Evolutionary conservation across 2,113 vertebrate genomes (phyloP), one percentile per base, ranked within the genome.

Genomic region (Mionectes macconnelli): DNA sequence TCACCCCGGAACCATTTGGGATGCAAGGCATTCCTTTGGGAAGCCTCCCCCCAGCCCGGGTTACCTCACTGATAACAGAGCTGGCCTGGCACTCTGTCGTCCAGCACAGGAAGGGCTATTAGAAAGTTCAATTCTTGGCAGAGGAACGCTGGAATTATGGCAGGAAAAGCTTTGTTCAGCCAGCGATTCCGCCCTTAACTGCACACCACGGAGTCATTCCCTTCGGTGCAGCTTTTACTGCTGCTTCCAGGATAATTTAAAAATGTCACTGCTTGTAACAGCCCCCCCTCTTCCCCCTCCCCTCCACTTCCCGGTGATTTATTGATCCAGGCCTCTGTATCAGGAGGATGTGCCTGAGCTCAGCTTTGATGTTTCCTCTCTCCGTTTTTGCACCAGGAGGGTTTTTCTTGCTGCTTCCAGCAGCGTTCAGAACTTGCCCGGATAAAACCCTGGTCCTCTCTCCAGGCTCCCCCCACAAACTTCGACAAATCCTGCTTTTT

Each of bases 261-360:
- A 75, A 30, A 28, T 3, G 40, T 53, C 90, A 14, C 70, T 25
- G 21, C 14, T 15, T 9, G 18, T 33, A 74, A 69, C 62, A 8
- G 3, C 12, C 33, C 10, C 31, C 24, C 3, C 4, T 11, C 6
- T n/a, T n/a, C 11, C 5, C 3, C 4, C 13, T 4, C 9, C 5
- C 45, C 20, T 11, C 45, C 23, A 14, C 7, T 49, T 53, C 22
- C 24, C 55, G 33, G 17, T 0, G 9, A 66, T 64, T 53, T 86
- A 50, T 37, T 28, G 56, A 27, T 9, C 14, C 42, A 37, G 81
- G 24, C 10, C 75, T 69, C 37, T 45, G 57, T 13, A 56, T 37
- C 66, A n/a, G 77, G 47, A 40, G 17, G 37, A 79, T 6, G 62
- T 9, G 19, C 47, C 63, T 5, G 45, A 50, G 53, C 4, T 73